A percentile compares a stretch with the other conserved stretches of the same genome.
Evolutionary conservation across 2,113 vertebrate species (phyloP).

Genomic region (Pogona vitticeps): DNA sequence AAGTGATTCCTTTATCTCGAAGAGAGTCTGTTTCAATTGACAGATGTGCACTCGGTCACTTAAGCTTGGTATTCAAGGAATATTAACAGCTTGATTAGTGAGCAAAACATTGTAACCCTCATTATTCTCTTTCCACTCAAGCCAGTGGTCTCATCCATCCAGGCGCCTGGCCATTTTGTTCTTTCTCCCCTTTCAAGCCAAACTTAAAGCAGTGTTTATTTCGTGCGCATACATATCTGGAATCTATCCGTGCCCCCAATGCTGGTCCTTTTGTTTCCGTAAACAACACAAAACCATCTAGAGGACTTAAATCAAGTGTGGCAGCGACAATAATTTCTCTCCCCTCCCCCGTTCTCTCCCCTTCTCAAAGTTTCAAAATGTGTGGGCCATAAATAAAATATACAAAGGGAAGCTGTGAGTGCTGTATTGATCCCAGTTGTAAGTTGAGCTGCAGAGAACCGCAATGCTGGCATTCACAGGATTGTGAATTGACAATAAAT

Average conservation of each 20-base stretch:
- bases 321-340: slow-evolving; percentile 35
- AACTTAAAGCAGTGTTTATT: not conserved
- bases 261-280: not conserved
- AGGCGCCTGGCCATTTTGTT: not conserved
- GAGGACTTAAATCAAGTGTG: slow-evolving; percentile 33
- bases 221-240: not conserved
- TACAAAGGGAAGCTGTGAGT: slow-evolving; percentile 42
- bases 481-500: slow-evolving; percentile 56
- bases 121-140: not conserved
- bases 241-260: not conserved
- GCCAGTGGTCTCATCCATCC: not conserved
- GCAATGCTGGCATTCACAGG: slow-evolving; percentile 54
- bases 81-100: too few species aligned
- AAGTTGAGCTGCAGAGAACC: slow-evolving; percentile 53
- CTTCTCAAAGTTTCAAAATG: slow-evolving; percentile 45
- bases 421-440: slow-evolving; percentile 64
- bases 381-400: slow-evolving; percentile 64
- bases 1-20: too few species aligned
- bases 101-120: not conserved
- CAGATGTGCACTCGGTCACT: too few species aligned
- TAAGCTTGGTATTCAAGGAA: too few species aligned
- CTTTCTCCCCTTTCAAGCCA: not conserved
- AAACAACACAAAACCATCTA: slow-evolving; percentile 31
- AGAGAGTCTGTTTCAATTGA: too few species aligned
- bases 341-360: not conserved